A percentile compares a stretch with the other conserved stretches of the same genome.
Conservation (phyloP, 2,888 invertebrate genomes). For the Scaptomyza caliginosa region DNA sequence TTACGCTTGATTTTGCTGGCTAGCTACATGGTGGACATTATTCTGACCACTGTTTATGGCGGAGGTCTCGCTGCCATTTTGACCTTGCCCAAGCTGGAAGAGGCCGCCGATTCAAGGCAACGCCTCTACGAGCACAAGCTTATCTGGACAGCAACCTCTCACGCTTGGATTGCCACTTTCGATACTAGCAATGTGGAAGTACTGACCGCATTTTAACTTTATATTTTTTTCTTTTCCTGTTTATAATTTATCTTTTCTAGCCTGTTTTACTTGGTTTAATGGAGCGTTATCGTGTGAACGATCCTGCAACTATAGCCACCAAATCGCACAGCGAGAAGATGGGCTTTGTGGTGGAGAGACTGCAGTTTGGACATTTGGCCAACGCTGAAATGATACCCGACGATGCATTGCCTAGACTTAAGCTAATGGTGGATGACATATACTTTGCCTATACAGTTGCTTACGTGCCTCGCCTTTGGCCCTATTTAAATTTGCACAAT, state of each 20-base stretch:
- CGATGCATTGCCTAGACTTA: constrained; percentile 85
- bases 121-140: constrained; percentile 86
- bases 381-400: constrained; percentile 87
- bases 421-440: constrained; percentile 88
- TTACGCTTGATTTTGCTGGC: constrained; percentile 73
- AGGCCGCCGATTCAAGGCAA: constrained; percentile 87
- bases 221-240: neutral
- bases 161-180: constrained; percentile 88
- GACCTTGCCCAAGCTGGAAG: constrained; percentile 87
- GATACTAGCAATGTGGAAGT: constrained; percentile 84
- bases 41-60: constrained; percentile 87
- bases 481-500: constrained; percentile 86
- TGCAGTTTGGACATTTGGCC: constrained; percentile 87
- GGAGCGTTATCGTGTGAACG: constrained; percentile 53
- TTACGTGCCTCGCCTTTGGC: constrained; percentile 87
- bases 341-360: constrained; percentile 87
- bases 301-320: constrained; percentile 64
- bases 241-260: constrained; percentile 29
- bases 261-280: constrained; percentile 47
- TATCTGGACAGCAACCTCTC: constrained; percentile 88
- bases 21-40: constrained; percentile 85
- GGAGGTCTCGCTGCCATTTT: constrained; percentile 88
- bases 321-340: constrained; percentile 84
- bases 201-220: neutral
- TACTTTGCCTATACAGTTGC: constrained; percentile 87